Evolutionary conservation across 2,888 invertebrate species (phyloP), one percentile per base, ranked within the genome.

Genomic region (Drosophila recens): DNA sequence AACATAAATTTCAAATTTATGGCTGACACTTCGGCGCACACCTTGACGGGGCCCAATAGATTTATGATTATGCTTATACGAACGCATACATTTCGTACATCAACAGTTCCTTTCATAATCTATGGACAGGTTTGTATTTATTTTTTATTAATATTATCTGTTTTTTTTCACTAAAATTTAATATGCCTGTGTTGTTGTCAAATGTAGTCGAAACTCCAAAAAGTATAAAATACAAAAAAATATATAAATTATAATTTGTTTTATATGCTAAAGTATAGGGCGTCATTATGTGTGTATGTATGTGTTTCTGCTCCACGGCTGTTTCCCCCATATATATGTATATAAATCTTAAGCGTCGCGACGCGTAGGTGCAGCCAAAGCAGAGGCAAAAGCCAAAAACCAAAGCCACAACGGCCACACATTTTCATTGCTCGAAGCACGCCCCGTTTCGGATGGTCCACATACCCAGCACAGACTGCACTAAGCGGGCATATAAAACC

Each of bases 71-170:
- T 66, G 70, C 67, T 57, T 76, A 70, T 69, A 74, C 52, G 48
- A 40, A 38, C 65, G 40, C 65, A 67, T 54, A 67, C 70, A 65
- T 76, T 87, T 83, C 62, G 73, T 78, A 80, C 79, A 81, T 85
- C 84, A 85, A 84, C 89, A 84, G 85, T 73, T 89, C 89, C 73
- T 80, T 83, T 88, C 86, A 77, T 72, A 82, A 74, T 77, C 89
- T 70, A 76, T 73, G 83, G 80, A 74, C 83, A 74, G 71, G 68
- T 78, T 67, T 68, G 48, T 63, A 72, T 66, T 80, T 81, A 78
- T 58, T 67, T 66, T 66, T 66, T 80, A 76, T 70, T 62, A 63
- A 52, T 70, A 61, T 43, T 54, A 69, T 34, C 23, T 23, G 23
- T 23, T 62, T 51, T 51, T 56, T 58, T 15, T 61, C 34, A 43